Conservation (phyloP, 2,113 vertebrate genomes). For the Sylvia atricapilla region DNA sequence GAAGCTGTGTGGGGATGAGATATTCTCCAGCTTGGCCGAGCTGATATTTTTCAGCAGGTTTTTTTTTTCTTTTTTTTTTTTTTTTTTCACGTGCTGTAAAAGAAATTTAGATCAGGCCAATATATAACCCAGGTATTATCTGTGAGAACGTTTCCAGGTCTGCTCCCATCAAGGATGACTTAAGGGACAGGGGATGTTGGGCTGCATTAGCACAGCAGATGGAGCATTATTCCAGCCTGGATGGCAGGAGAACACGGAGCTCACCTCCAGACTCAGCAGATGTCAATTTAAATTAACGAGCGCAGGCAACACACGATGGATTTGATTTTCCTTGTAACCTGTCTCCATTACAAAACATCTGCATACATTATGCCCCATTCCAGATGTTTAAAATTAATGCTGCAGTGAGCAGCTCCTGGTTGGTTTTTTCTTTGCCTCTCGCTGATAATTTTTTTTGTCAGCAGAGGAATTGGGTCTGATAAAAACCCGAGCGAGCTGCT, state of each 20-base stretch:
- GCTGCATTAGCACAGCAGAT: constrained; percentile 23
- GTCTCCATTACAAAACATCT: constrained; percentile 52
- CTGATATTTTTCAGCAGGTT: background rate
- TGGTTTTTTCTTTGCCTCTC: background rate
- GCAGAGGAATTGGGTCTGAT: constrained; percentile 8
- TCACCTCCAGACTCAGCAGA: constrained; percentile 58
- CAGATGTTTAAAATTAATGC: constrained; percentile 36
- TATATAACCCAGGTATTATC: background rate
- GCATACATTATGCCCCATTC: background rate
- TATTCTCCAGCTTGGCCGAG: background rate
- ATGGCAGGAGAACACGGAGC: constrained; percentile 4
- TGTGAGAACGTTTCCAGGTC: background rate
- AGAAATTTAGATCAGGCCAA: background rate
- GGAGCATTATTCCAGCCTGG: constrained; percentile 7
- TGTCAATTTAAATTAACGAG: constrained; percentile 68
- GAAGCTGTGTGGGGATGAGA: background rate
- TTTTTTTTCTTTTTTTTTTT: too few relatives aligned
- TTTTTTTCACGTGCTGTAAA: background rate
- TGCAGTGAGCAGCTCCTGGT: background rate
- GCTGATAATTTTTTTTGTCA: constrained; percentile 16
- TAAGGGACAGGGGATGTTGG: constrained; percentile 35
- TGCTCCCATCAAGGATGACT: background rate
- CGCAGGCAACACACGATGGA: constrained; percentile 2
- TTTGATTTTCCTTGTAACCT: constrained; percentile 63
- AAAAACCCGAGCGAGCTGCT: background rate